These are phyloP conservation scores for Empis livida DNA, from an alignment of 2,888 invertebrate species.

Conservation along the genomic window DNA sequence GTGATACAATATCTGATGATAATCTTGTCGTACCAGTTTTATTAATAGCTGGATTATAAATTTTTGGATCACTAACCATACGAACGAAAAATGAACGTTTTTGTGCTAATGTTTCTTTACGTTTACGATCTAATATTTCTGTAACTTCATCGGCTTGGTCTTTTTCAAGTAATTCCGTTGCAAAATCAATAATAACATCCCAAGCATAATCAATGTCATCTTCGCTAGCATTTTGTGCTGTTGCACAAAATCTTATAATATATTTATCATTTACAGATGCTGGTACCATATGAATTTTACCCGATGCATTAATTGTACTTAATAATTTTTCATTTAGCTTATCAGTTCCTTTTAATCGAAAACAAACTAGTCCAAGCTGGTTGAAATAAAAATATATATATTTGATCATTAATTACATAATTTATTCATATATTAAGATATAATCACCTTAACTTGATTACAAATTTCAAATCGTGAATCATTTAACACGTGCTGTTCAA, in stretches of 20 bases:
- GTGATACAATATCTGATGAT: constrained; percentile 30
- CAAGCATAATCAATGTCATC: constrained; percentile 76
- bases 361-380: constrained; percentile 83
- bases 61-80: constrained; percentile 95
- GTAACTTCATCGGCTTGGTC: constrained; percentile 53
- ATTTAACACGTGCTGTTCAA: constrained; percentile 65
- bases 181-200: constrained; percentile 70
- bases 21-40: constrained; percentile 50
- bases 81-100: constrained; percentile 94
- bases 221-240: constrained; percentile 76
- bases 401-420: neutral
- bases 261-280: constrained; percentile 80
- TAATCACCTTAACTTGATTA: constrained; percentile 75
- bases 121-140: constrained; percentile 59
- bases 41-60: constrained; percentile 84
- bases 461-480: constrained; percentile 84
- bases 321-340: constrained; percentile 83
- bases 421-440: neutral
- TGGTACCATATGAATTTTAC: constrained; percentile 94
- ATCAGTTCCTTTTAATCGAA: constrained; percentile 66
- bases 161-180: constrained; percentile 65
- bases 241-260: constrained; percentile 89
- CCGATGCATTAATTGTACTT: constrained; percentile 87
- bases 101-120: constrained; percentile 70
- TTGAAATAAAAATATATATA: neutral